phyloP scores from a whole-genome alignment of 2,797 vertebrate species.

The Sebastes itinus region DNA sequence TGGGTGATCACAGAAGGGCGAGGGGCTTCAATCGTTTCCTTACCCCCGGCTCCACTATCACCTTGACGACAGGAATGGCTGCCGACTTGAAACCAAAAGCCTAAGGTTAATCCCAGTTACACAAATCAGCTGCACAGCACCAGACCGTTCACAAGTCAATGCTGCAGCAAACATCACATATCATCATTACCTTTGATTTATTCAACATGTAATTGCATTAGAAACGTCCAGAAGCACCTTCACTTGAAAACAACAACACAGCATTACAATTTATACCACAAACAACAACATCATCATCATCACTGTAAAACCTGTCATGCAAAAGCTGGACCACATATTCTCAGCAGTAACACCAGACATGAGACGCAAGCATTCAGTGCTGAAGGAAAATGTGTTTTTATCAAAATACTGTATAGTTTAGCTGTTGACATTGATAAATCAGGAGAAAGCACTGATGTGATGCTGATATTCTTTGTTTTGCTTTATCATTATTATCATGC shows the following conservation, averaged over 20 bases:
- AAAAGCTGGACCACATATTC: conserved; percentile 29
- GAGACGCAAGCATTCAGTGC: background rate
- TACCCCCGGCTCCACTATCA: conserved; percentile 84
- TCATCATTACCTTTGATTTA: background rate
- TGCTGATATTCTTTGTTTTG: background rate
- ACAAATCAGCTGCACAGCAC: conserved; percentile 35
- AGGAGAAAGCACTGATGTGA: background rate
- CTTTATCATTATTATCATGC: background rate
- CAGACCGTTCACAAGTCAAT: conserved; percentile 4
- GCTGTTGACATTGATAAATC: background rate
- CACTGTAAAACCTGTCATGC: conserved; percentile 16
- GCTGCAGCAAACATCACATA: conserved; percentile 15
- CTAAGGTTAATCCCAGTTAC: conserved; percentile 65
- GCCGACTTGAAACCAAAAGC: conserved; percentile 79
- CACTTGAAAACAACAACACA: background rate
- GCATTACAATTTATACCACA: conserved; percentile 2
- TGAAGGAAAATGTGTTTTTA: background rate
- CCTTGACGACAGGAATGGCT: conserved; percentile 79
- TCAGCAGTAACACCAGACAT: conserved; percentile 12
- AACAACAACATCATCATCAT: background rate
- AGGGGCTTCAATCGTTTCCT: conserved; percentile 62
- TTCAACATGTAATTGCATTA: background rate
- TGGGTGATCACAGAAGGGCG: conserved; percentile 50
- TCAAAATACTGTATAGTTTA: background rate
- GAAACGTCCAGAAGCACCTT: background rate